These are phyloP conservation scores for Girardia tigrina DNA, from an alignment of 2,888 invertebrate species.

Conservation along the genomic window DNA sequence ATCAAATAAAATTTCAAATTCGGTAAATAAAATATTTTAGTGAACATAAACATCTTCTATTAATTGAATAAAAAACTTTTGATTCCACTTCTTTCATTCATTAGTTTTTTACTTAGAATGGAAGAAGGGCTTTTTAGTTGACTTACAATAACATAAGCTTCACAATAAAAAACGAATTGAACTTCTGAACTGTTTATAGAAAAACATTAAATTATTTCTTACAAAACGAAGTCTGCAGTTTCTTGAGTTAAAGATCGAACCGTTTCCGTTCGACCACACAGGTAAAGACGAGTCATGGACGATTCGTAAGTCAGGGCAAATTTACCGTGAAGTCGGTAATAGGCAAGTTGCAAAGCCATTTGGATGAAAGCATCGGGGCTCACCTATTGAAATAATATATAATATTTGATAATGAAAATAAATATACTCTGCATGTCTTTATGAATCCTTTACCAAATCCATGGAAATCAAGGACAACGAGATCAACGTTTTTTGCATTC, in stretches of 20 bases:
- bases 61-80: no score
- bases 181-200: no score
- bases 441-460: slow-evolving; percentile 53
- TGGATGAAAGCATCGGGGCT: slow-evolving; percentile 54
- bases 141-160: no score
- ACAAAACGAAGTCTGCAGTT: slow-evolving; percentile 50
- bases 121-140: no score
- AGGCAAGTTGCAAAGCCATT: slow-evolving; percentile 52
- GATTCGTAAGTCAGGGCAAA: slow-evolving; percentile 53
- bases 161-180: no score
- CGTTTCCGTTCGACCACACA: slow-evolving; percentile 52
- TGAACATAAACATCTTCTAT: no score
- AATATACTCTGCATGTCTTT: slow-evolving; percentile 50
- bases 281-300: slow-evolving; percentile 52
- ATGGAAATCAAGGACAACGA: slow-evolving; percentile 48
- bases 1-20: no score
- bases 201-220: no score
- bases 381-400: slow-evolving; percentile 40
- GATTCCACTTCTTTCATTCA: no score
- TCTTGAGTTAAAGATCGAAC: slow-evolving; percentile 51
- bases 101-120: no score
- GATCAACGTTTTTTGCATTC: slow-evolving; percentile 51
- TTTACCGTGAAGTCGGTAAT: slow-evolving; percentile 49
- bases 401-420: slow-evolving; percentile 28
- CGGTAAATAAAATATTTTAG: no score